Base-by-base conservation (phyloP, 2,113 vertebrate genomes). In the Eclectus roratus region DNA sequence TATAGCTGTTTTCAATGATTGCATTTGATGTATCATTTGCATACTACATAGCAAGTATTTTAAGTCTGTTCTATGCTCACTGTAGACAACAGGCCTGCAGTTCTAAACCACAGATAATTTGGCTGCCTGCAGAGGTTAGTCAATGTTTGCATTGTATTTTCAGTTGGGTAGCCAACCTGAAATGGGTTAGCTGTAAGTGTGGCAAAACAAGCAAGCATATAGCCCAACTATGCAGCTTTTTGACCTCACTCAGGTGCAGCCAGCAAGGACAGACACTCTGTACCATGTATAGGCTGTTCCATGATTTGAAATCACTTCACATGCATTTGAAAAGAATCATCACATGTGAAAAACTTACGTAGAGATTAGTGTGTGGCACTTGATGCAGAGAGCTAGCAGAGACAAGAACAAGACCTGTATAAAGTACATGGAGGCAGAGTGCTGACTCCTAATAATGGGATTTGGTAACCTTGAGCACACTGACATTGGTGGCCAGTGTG, bases 401-500 rank as follows among this genome's bases (percentile, higher is more conserved):
- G n/a, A 37, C 0, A 11, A 69, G 29, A 91, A 35, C 16, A 37
- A 73, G 18, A 64, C 11, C 19, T 13, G 12, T 21, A 60, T 23
- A 69, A 79, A 81, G 44, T 8, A 21, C 0, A 0, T 18, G 35
- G 47, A 77, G 46, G 23, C 4, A 46, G 8, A 47, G 27, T 27
- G 27, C 14, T 68, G 46, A 60, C 10, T 64, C 11, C 23, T 44
- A 9, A 64, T 12, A 69, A 14, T 0, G 0, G 25, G 5, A 8
- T 17, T 7, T 3, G 2, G 24, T n/a, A 64, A 56, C 17, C 27
- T 33, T 2, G 1, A 72, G 74, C 41, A 14, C 15, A 35, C 17
- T 33, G 29, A 47, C 24, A 5, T 3, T 53, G 17, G 14, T 55
- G 37, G 13, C 29, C 76, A 69, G 11, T 3, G 3, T 23, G 50